Percentiles rank a stretch among this genome's conserved stretches.
Evolutionary conservation across 1,140 invertebrate genomes (phyloP).

Genomic region (Scaptomyza pallida): DNA sequence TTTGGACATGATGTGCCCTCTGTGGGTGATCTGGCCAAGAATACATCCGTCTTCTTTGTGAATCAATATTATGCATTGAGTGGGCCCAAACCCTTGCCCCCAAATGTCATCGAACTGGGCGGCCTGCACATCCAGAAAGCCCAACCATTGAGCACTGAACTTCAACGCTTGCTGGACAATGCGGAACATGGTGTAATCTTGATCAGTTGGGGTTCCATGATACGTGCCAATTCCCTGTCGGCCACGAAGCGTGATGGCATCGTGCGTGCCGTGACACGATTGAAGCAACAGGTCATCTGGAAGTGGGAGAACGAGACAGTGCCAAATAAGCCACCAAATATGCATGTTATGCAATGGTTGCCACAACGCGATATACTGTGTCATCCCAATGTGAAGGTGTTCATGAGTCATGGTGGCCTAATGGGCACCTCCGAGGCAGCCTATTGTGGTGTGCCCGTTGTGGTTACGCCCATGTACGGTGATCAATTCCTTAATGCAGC

Average conservation of each 20-base stretch:
- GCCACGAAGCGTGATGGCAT: constrained; percentile 86
- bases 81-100: constrained; percentile 86
- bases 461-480: constrained; percentile 89
- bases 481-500: constrained; percentile 88
- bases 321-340: constrained; percentile 86
- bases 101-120: constrained; percentile 88
- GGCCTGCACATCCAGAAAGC: constrained; percentile 87
- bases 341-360: constrained; percentile 88
- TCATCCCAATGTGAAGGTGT: constrained; percentile 89
- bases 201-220: constrained; percentile 89
- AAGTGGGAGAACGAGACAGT: constrained; percentile 89
- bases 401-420: constrained; percentile 90
- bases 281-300: constrained; percentile 88
- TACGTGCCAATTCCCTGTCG: constrained; percentile 87
- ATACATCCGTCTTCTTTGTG: constrained; percentile 87
- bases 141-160: constrained; percentile 86
- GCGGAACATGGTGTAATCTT: constrained; percentile 89
- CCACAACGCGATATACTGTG: constrained; percentile 89
- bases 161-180: constrained; percentile 88
- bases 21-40: constrained; percentile 85
- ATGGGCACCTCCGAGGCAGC: constrained; percentile 90
- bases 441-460: constrained; percentile 89
- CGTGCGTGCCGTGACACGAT: constrained; percentile 86
- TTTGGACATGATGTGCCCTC: constrained; percentile 86
- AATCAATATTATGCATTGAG: constrained; percentile 88